Evolutionary conservation across 2,888 invertebrate species (phyloP).

Genomic region (Dendrolimus pini): DNA sequence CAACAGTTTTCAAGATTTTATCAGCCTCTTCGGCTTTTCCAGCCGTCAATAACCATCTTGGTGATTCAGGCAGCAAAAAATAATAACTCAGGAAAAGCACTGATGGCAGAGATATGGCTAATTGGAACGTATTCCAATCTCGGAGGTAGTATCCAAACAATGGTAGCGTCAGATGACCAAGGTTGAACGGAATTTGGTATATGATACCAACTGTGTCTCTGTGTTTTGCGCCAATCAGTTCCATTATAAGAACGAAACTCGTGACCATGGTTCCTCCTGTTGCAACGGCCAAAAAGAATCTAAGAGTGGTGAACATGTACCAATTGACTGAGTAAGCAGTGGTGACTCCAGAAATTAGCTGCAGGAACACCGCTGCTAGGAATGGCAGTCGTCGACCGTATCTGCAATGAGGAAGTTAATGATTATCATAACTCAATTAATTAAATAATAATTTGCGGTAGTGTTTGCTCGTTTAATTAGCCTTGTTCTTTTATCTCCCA

Average conservation of each 20-base stretch:
- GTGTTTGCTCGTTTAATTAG: background rate
- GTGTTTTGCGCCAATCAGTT: conserved; percentile 77
- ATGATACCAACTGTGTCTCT: conserved; percentile 84
- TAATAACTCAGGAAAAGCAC: conserved; percentile 81
- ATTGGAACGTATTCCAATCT: conserved; percentile 81
- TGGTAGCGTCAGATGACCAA: conserved; percentile 81
- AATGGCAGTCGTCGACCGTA: conserved; percentile 86
- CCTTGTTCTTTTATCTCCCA: background rate
- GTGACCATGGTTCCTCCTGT: conserved; percentile 92
- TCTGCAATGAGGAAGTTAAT: conserved; percentile 56
- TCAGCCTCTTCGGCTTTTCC: conserved; percentile 80
- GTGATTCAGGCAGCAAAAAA: conserved; percentile 87
- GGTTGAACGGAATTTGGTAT: conserved; percentile 81
- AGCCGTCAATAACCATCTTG: conserved; percentile 86
- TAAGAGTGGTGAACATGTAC: conserved; percentile 80
- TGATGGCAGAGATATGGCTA: conserved; percentile 80
- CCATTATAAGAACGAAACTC: conserved; percentile 83
- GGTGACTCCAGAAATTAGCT: conserved; percentile 82
- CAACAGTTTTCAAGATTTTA: conserved; percentile 80
- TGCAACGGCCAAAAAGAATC: conserved; percentile 84
- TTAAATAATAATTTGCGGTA: conserved; percentile 1
- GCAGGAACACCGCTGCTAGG: conserved; percentile 83
- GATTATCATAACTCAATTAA: background rate
- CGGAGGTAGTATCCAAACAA: conserved; percentile 80
- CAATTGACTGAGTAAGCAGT: conserved; percentile 83